phyloP scores from a whole-genome alignment of 2,797 vertebrate species.

The Threskiornis aethiopicus region DNA sequence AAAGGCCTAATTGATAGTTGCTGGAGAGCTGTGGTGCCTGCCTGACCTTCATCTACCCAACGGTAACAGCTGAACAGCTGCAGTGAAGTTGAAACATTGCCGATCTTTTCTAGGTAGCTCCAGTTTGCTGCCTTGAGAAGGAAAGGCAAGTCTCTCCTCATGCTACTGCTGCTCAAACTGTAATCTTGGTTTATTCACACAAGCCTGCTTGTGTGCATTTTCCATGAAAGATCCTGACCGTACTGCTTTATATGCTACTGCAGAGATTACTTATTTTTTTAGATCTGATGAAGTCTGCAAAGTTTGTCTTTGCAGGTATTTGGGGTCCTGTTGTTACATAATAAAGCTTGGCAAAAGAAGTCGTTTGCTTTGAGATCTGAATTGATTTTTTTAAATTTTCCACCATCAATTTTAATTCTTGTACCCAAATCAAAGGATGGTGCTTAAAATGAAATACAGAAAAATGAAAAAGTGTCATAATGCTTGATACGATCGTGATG shows the following conservation, averaged over 20 bases:
- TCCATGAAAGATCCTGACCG: background rate
- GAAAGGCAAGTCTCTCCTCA: background rate
- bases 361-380: background rate
- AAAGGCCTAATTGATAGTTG: background rate
- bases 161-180: background rate
- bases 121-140: background rate
- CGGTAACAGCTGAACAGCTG: background rate
- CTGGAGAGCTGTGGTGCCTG: background rate
- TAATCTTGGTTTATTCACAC: background rate
- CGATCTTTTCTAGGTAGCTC: background rate
- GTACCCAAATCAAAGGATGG: background rate
- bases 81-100: background rate
- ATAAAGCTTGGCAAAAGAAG: background rate
- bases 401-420: background rate
- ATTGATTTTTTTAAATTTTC: background rate
- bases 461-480: background rate
- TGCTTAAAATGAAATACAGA: background rate
- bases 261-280: background rate
- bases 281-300: background rate
- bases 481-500: rapidly evolving
- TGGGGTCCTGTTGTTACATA: background rate
- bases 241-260: background rate
- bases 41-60: background rate
- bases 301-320: background rate
- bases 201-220: background rate